These are phyloP conservation scores for Helarctos malayanus DNA, from an alignment of 2,797 vertebrate species.

Conservation along the genomic window DNA sequence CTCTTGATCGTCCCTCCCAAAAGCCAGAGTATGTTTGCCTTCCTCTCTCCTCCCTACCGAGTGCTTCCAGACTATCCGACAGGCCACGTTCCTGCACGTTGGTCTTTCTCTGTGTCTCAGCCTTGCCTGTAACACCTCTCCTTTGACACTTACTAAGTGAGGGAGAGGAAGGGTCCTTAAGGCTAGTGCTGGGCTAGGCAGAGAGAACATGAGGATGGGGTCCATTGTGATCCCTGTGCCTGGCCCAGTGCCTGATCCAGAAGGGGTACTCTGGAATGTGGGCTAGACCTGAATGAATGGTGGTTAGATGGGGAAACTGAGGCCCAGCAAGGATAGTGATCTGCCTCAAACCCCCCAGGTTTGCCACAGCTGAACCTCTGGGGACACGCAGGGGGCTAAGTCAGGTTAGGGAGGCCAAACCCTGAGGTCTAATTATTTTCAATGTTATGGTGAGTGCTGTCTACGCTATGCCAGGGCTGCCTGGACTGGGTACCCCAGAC, in stretches of 20 bases:
- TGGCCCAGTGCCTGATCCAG: neutral
- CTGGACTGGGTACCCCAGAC: neutral
- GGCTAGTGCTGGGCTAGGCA: neutral
- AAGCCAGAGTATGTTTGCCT: neutral
- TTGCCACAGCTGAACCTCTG: neutral
- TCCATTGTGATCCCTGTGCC: neutral
- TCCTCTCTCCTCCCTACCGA: neutral
- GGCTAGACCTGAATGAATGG: neutral
- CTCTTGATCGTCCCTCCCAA: neutral
- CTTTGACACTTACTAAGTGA: neutral
- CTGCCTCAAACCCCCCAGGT: neutral
- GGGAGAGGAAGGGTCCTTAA: neutral
- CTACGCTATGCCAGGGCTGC: neutral
- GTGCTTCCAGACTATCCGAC: neutral
- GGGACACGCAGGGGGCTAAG: neutral
- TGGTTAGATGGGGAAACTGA: neutral
- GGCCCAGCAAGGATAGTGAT: neutral
- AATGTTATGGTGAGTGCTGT: neutral
- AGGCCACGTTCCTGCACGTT: neutral
- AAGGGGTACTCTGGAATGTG: neutral
- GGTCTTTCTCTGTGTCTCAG: neutral
- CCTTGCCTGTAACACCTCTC: neutral
- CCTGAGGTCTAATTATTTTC: neutral
- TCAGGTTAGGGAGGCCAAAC: neutral
- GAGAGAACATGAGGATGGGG: neutral